These are phyloP conservation scores for Molossus alvarezi DNA, from an alignment of 2,797 vertebrate species.

Conservation along the genomic window DNA sequence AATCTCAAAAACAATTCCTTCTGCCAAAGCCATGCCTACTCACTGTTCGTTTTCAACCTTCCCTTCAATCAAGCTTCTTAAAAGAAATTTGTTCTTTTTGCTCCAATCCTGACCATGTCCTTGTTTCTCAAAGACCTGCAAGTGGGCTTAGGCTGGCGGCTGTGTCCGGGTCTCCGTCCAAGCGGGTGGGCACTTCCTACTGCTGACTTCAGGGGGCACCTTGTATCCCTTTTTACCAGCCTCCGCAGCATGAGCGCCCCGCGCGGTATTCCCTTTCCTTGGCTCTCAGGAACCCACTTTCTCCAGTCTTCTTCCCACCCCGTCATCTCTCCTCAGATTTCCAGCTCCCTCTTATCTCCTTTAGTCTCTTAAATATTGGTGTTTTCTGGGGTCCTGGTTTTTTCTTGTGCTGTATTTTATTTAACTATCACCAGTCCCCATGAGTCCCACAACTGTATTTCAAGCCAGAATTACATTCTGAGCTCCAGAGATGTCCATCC, in stretches of 20 bases:
- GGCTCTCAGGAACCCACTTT: not conserved
- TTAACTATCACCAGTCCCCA: not conserved
- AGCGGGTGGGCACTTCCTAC: not conserved
- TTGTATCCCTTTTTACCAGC: too few relatives aligned
- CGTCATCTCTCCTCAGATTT: not conserved
- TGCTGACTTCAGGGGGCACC: not conserved
- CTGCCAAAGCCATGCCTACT: not conserved
- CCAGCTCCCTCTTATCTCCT: too few relatives aligned
- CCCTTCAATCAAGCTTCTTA: not conserved
- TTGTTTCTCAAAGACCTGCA: not conserved
- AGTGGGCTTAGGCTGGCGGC: not conserved
- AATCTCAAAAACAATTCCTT: not conserved
- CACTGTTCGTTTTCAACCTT: not conserved
- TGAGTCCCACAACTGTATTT: not conserved
- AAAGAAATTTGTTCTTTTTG: not conserved
- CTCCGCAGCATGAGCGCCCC: fast-evolving
- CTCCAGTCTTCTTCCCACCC: not conserved
- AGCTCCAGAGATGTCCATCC: not conserved
- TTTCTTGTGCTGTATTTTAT: not conserved
- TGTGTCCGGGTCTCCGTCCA: not conserved
- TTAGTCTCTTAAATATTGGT: not conserved
- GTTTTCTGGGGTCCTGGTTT: not conserved
- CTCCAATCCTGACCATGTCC: not conserved
- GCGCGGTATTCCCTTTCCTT: too few relatives aligned
- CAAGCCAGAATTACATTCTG: not conserved